These are phyloP conservation scores for Eclectus roratus DNA, from an alignment of 2,113 vertebrate genomes.

Conservation along the genomic window DNA sequence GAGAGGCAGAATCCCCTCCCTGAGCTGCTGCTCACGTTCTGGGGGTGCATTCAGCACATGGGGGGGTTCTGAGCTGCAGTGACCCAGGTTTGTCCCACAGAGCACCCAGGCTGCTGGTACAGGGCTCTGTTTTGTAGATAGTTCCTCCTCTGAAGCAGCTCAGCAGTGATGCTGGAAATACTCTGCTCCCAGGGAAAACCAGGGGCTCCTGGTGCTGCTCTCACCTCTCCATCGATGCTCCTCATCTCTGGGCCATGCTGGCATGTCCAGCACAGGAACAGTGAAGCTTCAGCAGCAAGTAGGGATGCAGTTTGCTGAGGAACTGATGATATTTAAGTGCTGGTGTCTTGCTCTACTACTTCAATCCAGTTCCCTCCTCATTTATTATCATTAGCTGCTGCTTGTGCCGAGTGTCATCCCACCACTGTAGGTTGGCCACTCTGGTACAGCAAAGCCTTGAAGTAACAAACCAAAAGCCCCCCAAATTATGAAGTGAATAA, in stretches of 20 bases:
- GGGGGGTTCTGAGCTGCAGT: not conserved
- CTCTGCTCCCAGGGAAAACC: no score
- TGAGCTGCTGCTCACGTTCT: not conserved
- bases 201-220: not conserved
- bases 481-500: not conserved
- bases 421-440: rapidly evolving
- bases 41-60: no score
- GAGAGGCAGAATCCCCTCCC: not conserved
- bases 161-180: not conserved
- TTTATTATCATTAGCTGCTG: not conserved
- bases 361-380: rapidly evolving
- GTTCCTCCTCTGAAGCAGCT: not conserved
- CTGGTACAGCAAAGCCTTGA: not conserved
- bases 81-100: not conserved
- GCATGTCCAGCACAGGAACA: not conserved
- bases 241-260: not conserved
- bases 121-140: not conserved
- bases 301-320: not conserved
- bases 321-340: not conserved
- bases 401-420: not conserved
- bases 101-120: not conserved
- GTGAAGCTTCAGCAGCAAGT: not conserved
- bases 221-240: not conserved
- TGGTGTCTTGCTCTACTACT: not conserved
- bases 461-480: not conserved